Percentiles rank a stretch among this genome's conserved stretches.
These are phyloP conservation scores for Cyphomyrus discorhynchus DNA, from an alignment of 2,113 vertebrate genomes.

Conservation along the genomic window DNA sequence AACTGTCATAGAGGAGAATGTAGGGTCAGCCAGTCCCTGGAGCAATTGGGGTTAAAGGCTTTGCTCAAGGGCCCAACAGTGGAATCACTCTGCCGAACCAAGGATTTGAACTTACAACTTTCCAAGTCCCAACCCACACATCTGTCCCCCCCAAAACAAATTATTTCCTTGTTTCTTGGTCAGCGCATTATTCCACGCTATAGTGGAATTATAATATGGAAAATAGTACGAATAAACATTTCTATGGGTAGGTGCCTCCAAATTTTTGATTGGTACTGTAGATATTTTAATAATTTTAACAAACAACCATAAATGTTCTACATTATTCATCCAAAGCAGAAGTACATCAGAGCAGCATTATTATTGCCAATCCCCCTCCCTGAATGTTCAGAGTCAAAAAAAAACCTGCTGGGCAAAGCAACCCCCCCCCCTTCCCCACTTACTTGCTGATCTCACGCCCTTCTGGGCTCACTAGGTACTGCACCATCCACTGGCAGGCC, in stretches of 20 bases:
- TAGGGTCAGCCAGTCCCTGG: neutral
- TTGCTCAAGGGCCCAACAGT: neutral
- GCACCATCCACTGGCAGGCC: conserved; percentile 93
- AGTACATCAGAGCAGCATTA: neutral
- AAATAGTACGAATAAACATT: neutral
- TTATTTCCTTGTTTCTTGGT: neutral
- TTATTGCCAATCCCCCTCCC: neutral
- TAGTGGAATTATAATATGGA: neutral
- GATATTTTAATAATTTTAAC: no score
- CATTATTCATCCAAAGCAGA: neutral
- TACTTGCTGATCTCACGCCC: conserved; percentile 90
- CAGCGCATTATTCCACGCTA: neutral
- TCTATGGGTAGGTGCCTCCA: neutral
- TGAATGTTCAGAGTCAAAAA: neutral
- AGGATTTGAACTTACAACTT: neutral
- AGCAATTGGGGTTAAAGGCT: no score
- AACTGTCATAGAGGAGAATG: neutral
- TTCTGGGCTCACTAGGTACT: conserved; percentile 83
- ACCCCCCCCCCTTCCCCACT: conserved; percentile 38
- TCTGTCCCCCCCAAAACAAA: neutral
- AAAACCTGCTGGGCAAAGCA: neutral
- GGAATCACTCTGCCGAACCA: neutral
- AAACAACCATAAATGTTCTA: neutral
- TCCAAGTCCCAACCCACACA: neutral
- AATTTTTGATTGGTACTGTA: neutral